Evolutionary conservation across 64 coral and sea anemone genomes (phyloP), one percentile per base, ranked within the genome.

Genomic region (Cladopsammia gracilis): DNA sequence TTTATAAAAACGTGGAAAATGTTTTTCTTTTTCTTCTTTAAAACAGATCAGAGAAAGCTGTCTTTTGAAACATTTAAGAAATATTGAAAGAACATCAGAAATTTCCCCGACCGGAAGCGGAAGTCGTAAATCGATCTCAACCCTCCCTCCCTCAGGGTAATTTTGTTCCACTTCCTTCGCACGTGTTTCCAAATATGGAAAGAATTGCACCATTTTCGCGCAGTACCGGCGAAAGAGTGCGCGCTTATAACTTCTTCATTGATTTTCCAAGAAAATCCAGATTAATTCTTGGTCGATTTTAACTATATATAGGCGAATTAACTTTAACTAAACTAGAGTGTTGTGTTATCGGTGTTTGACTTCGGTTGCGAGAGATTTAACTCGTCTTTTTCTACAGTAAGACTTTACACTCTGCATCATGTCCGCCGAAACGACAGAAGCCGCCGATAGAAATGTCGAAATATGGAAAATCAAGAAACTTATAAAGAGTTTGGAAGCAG

Each of bases 401-500:
- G 25, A 73, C 18, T 19, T 58, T 18, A 44, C 0, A 75, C 65
- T 69, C n/a, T 22, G n/a, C 1, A 56, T 18, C 22, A 88, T 88
- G 78, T 85, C 82, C 46, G 83, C 76, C 62, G 94, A 99, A 57
- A 95, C 91, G 23, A 93, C 91, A 45, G 98, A 99, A 81, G 95
- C 92, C 48, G 91, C 98, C 12, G 98, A 99, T 53, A 96, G 98
- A 89, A 99, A 99, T 93, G 98, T 99, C 19, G 98, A 99, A 91
- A 99, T 99, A 82, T 99, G 98, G 98, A 99, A 99, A 96, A 99
- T 99, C 64, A 99, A 99, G 65, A 99, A 96, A 70, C 78, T 99
- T 18, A 99, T 99, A 43, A 99, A 99, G 56, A 99, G 98, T 91
- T 91, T 99, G 47, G 98, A 99, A 88, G 98, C 98, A 24, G 98